phyloP scores from a whole-genome alignment of 2,888 invertebrate species.

The Mythimna loreyi region DNA sequence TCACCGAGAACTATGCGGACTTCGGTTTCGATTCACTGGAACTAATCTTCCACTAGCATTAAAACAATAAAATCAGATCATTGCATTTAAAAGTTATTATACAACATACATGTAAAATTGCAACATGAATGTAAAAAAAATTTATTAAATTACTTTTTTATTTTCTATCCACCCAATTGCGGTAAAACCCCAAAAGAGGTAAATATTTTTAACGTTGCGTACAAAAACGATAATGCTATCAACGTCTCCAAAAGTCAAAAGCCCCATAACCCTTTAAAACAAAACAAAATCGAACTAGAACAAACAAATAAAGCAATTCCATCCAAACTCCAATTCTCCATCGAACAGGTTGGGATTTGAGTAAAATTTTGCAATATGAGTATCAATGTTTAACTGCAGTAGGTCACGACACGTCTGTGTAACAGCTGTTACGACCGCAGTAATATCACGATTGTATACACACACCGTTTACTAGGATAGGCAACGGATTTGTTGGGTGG shows the following conservation, averaged over 20 bases:
- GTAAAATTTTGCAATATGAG: slow-evolving; percentile 64
- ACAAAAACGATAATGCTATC: background rate
- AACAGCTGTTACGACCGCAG: slow-evolving; percentile 75
- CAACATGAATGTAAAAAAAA: no score
- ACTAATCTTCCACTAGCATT: no score
- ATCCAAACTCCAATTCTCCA: slow-evolving; percentile 35
- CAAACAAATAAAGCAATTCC: slow-evolving; percentile 47
- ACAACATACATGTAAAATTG: no score
- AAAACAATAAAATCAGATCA: no score
- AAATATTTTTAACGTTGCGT: background rate
- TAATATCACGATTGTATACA: slow-evolving; percentile 67
- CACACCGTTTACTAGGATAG: slow-evolving; percentile 51
- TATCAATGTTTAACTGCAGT: slow-evolving; percentile 67
- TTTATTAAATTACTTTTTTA: no score
- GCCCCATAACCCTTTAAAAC: background rate
- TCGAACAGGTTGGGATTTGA: slow-evolving; percentile 57
- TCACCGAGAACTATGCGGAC: no score
- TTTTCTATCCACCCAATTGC: background rate
- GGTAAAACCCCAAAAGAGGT: background rate
- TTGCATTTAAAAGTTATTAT: no score
- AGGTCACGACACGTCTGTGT: slow-evolving; percentile 70
- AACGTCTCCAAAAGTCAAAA: background rate
- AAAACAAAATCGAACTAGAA: background rate
- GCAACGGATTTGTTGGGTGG: slow-evolving; percentile 42
- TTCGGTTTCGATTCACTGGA: no score